These are phyloP conservation scores for Tachina grossa DNA, from an alignment of 2,888 invertebrate species.

Conservation along the genomic window DNA sequence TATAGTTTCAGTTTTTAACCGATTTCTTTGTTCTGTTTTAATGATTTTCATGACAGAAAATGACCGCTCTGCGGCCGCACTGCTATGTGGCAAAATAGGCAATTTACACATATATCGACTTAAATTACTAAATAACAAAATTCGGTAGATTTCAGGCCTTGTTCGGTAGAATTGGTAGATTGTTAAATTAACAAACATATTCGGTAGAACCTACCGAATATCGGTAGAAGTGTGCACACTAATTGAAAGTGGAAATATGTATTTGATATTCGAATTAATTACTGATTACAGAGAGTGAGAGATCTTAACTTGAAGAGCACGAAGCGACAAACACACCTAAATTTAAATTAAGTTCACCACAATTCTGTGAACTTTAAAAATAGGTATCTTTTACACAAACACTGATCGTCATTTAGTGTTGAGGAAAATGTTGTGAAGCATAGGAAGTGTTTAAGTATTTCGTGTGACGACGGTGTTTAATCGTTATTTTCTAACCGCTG, in stretches of 20 bases:
- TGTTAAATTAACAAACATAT: too few species aligned
- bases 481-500: constrained; percentile 59
- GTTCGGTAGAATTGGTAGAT: too few species aligned
- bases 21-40: too few species aligned
- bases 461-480: constrained; percentile 45
- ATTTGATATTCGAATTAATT: not conserved
- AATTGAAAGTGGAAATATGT: not conserved
- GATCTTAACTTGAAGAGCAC: not conserved
- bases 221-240: too few species aligned
- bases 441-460: constrained; percentile 66
- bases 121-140: too few species aligned
- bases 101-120: too few species aligned
- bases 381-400: constrained; percentile 33
- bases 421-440: constrained; percentile 78
- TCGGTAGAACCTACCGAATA: too few species aligned
- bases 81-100: too few species aligned
- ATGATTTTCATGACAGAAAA: too few species aligned
- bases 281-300: not conserved
- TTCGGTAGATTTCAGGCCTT: too few species aligned
- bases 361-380: constrained; percentile 36
- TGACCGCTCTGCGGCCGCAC: too few species aligned
- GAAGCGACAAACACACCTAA: constrained; percentile 17
- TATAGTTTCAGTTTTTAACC: too few species aligned
- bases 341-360: constrained; percentile 29
- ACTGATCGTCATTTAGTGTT: constrained; percentile 73